Conservation (phyloP, 2,797 vertebrate genomes). For the Apogon talboti region DNA sequence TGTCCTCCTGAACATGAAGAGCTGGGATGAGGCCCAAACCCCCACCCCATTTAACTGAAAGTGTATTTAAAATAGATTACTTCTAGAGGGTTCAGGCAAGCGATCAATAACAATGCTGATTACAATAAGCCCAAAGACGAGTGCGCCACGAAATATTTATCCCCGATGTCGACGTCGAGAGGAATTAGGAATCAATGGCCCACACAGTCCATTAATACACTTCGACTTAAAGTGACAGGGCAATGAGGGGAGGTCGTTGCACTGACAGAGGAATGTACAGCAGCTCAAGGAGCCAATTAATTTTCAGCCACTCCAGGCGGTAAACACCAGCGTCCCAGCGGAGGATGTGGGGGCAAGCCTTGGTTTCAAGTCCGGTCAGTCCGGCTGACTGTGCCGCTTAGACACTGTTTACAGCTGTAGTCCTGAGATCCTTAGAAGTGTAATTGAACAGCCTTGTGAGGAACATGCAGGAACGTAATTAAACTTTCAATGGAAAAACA, state of each 20-base stretch:
- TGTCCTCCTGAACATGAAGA: slow-evolving; percentile 66
- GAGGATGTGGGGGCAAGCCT: slow-evolving; percentile 41
- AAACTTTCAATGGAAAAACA: slow-evolving; percentile 21
- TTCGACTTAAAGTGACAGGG: slow-evolving; percentile 80
- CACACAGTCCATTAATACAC: slow-evolving; percentile 92
- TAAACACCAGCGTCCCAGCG: slow-evolving; percentile 60
- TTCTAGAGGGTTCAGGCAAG: slow-evolving; percentile 83
- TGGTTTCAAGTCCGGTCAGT: slow-evolving; percentile 39
- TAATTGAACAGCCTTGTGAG: slow-evolving; percentile 39
- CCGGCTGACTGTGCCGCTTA: slow-evolving; percentile 41
- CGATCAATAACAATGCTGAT: slow-evolving; percentile 91
- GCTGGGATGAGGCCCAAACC: slow-evolving; percentile 57
- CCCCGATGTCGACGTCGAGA: slow-evolving; percentile 83
- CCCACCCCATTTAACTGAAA: slow-evolving; percentile 62
- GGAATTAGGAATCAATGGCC: slow-evolving; percentile 97
- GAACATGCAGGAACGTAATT: slow-evolving; percentile 27
- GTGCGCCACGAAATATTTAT: slow-evolving; percentile 87
- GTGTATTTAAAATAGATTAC: slow-evolving; percentile 94
- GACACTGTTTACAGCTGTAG: slow-evolving; percentile 35
- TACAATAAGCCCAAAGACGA: slow-evolving; percentile 88
- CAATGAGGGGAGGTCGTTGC: slow-evolving; percentile 71
- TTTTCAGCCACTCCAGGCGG: slow-evolving; percentile 66
- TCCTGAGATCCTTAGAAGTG: slow-evolving; percentile 3
- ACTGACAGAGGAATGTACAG: slow-evolving; percentile 58
- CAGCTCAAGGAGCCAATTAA: slow-evolving; percentile 78